phyloP scores from a whole-genome alignment of 1,140 invertebrate genomes.

The Eriosoma lanigerum region DNA sequence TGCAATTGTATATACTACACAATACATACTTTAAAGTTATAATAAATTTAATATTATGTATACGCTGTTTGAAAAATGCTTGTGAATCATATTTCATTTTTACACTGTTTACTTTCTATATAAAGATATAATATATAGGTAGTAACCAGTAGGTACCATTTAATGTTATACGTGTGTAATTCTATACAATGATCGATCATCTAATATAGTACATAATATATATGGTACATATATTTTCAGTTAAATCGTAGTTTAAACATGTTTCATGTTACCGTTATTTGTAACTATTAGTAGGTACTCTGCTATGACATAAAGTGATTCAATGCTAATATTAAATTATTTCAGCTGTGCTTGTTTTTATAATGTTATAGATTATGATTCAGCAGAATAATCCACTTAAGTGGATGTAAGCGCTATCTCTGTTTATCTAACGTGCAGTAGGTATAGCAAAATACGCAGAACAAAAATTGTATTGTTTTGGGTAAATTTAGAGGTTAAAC shows the following conservation, averaged over 20 bases:
- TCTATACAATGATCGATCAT: constrained; percentile 12
- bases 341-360: constrained; percentile 19
- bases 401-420: no score
- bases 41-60: neutral
- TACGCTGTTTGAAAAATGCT: no score
- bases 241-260: constrained; percentile 6
- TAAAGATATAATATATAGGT: neutral
- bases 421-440: no score
- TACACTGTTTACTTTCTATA: neutral
- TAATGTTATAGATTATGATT: neutral
- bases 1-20: neutral
- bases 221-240: neutral
- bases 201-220: neutral
- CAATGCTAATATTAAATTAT: neutral
- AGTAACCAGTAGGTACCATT: no score
- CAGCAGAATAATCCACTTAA: neutral
- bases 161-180: neutral
- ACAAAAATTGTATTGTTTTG: no score
- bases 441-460: no score
- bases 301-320: no score
- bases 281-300: neutral
- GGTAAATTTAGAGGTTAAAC: no score
- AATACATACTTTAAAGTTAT: neutral
- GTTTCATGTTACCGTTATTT: constrained; percentile 26
- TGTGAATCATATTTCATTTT: constrained; percentile 6